Conservation (phyloP, 2,888 invertebrate genomes). For the Lepidocyrtinus sp. region DNA sequence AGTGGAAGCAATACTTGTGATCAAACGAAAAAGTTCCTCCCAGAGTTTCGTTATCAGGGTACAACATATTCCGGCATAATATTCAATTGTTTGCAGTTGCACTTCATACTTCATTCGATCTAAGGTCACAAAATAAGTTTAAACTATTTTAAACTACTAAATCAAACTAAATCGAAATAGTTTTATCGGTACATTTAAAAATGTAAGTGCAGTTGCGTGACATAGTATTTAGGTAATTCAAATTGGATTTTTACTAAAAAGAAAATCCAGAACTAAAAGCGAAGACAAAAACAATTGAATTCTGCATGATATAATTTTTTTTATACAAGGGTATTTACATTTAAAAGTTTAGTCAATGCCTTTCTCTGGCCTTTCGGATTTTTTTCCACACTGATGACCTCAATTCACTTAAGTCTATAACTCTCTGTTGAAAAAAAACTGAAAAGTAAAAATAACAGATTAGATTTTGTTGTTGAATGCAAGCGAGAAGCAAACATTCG, state of each 20-base stretch:
- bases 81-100: neutral
- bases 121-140: no score
- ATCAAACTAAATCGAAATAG: no score
- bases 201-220: neutral
- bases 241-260: neutral
- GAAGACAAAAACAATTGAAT: no score
- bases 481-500: no score
- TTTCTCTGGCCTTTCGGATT: no score
- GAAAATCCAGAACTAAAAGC: neutral
- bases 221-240: neutral
- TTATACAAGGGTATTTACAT: neutral
- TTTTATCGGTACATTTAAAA: no score
- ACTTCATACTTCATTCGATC: no score
- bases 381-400: neutral
- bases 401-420: slow-evolving; percentile 46
- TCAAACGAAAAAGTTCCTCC: neutral
- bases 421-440: slow-evolving; percentile 43
- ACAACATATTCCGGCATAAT: neutral
- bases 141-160: no score
- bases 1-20: neutral
- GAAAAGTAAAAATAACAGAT: slow-evolving; percentile 50
- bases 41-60: neutral
- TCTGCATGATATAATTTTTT: neutral
- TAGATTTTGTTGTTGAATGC: no score
- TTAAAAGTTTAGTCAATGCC: no score